phyloP scores from a whole-genome alignment of 2,888 invertebrate genomes.

The Meloe dianella region DNA sequence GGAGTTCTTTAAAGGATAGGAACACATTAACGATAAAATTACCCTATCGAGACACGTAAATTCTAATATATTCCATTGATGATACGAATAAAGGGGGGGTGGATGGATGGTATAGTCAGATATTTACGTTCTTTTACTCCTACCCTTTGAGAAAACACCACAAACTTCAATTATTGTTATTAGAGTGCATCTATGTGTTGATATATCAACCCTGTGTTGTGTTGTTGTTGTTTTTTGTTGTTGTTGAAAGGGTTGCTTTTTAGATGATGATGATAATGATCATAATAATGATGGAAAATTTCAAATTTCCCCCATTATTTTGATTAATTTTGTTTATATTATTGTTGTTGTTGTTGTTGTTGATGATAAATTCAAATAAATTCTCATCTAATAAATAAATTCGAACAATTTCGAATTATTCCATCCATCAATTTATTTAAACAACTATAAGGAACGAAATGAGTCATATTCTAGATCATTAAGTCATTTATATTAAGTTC shows the following conservation, averaged over 20 bases:
- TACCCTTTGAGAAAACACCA: neutral
- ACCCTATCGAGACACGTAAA: constrained; percentile 56
- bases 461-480: constrained; percentile 31
- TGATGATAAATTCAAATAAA: constrained; percentile 16
- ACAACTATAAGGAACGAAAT: constrained; percentile 24
- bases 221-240: no score
- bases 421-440: constrained; percentile 20
- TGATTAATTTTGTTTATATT: neutral
- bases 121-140: neutral
- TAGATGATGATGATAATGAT: neutral
- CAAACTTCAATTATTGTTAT: constrained; percentile 4
- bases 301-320: neutral
- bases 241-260: neutral
- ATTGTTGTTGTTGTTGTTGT: constrained; percentile 30
- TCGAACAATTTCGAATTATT: constrained; percentile 26
- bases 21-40: constrained; percentile 54
- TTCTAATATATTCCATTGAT: constrained; percentile 51
- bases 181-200: neutral
- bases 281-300: neutral
- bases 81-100: constrained; percentile 45
- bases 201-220: neutral
- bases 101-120: constrained; percentile 40
- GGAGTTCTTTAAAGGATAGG: constrained; percentile 5
- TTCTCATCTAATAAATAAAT: constrained; percentile 14
- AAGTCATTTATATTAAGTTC: constrained; percentile 27